These are phyloP conservation scores for Papilio polyxenes DNA, from an alignment of 1,140 invertebrate species.

Conservation along the genomic window DNA sequence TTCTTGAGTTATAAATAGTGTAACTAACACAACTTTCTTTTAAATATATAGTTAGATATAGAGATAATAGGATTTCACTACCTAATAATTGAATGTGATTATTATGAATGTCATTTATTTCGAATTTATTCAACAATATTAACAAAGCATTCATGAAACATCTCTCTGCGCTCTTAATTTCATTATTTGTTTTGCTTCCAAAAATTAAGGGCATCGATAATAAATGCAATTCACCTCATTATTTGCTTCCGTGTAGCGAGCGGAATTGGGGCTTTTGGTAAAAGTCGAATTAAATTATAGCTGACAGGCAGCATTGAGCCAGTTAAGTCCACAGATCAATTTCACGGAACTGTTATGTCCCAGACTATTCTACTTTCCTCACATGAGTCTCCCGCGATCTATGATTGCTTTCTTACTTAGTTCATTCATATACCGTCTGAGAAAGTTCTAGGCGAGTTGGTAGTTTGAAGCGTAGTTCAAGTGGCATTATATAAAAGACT, in stretches of 20 bases:
- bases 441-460: slow-evolving; percentile 57
- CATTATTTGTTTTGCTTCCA: background rate
- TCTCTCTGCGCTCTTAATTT: background rate
- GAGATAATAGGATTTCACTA: no score
- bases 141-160: background rate
- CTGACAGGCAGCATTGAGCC: slow-evolving; percentile 25
- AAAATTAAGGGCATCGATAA: slow-evolving; percentile 13
- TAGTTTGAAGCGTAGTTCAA: slow-evolving; percentile 54
- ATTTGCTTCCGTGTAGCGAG: slow-evolving; percentile 33
- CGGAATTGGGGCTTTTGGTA: slow-evolving; percentile 33
- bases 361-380: slow-evolving; percentile 34
- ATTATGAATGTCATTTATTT: background rate
- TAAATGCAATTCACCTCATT: slow-evolving; percentile 36
- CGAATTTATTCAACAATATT: background rate
- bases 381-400: slow-evolving; percentile 38
- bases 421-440: slow-evolving; percentile 55
- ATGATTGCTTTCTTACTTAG: slow-evolving; percentile 49
- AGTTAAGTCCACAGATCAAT: slow-evolving; percentile 22
- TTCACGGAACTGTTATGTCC: slow-evolving; percentile 26
- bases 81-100: background rate
- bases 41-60: no score
- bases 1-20: no score
- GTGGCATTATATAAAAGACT: slow-evolving; percentile 58
- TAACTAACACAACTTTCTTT: no score
- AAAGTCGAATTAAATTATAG: slow-evolving; percentile 39